phyloP scores from a whole-genome alignment of 2,797 vertebrate species.

The Sternarchorhynchus goeldii region DNA sequence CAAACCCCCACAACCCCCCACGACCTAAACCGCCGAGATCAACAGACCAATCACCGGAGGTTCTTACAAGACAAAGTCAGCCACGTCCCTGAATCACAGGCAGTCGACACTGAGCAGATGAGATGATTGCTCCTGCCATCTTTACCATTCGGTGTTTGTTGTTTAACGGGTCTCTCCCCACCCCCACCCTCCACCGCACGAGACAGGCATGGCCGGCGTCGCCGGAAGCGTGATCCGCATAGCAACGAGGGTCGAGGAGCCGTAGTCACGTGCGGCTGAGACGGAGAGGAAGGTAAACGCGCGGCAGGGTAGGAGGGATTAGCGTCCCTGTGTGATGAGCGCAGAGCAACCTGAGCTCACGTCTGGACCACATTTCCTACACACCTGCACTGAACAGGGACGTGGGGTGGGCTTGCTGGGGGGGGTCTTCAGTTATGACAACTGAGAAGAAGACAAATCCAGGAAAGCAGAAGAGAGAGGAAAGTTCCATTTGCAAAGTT shows the following conservation, averaged over 20 bases:
- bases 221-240: slow-evolving; percentile 2
- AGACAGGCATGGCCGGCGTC: not conserved
- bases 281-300: not conserved
- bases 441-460: slow-evolving; percentile 29
- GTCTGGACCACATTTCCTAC: slow-evolving; percentile 55
- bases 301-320: not conserved
- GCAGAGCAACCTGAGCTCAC: slow-evolving; percentile 29
- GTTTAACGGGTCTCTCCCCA: slow-evolving; percentile 60
- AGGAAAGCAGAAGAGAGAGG: slow-evolving; percentile 25
- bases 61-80: slow-evolving; percentile 13
- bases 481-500: slow-evolving; percentile 28
- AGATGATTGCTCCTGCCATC: slow-evolving; percentile 61
- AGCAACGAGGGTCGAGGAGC: slow-evolving; percentile 8
- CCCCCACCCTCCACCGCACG: slow-evolving; percentile 49
- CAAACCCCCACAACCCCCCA: not conserved
- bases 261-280: not conserved
- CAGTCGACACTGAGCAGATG: not conserved
- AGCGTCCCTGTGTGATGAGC: not conserved
- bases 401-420: slow-evolving; percentile 63
- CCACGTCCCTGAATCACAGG: no score
- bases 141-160: slow-evolving; percentile 72
- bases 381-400: slow-evolving; percentile 59
- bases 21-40: slow-evolving; percentile 13
- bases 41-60: not conserved
- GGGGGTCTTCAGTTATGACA: slow-evolving; percentile 66